Conservation (phyloP, 2,113 vertebrate species). For the Rutilus rutilus region DNA sequence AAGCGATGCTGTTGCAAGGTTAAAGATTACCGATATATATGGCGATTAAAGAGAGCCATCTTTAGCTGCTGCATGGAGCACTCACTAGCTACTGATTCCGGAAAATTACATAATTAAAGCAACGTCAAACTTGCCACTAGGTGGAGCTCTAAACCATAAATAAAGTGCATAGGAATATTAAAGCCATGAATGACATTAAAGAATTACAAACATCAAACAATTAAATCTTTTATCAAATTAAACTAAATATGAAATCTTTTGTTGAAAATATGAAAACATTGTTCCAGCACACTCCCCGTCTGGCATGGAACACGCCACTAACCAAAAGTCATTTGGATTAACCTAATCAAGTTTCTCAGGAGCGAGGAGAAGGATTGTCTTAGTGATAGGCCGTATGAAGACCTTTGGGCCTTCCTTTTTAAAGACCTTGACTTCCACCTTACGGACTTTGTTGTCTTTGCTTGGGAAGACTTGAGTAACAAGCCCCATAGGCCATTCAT, state of each 20-base stretch:
- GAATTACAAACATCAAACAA: no score
- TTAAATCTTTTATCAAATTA: no score
- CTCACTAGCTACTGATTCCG: no score
- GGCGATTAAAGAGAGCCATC: no score
- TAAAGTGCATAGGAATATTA: background rate
- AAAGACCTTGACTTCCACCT: constrained; percentile 14
- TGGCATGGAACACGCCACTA: background rate
- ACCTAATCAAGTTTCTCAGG: background rate
- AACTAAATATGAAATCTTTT: no score
- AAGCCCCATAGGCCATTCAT: constrained; percentile 15
- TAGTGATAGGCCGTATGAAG: background rate
- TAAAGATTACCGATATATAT: no score
- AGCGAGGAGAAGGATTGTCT: background rate
- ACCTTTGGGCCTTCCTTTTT: background rate
- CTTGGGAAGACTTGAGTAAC: constrained; percentile 14
- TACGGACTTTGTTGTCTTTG: constrained; percentile 5
- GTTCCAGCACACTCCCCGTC: background rate
- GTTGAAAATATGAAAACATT: background rate
- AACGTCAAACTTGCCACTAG: no score
- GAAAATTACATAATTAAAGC: no score
- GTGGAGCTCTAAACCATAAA: constrained; percentile 11
- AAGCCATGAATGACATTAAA: no score
- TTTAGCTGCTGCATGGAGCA: no score
- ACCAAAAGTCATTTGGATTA: background rate
- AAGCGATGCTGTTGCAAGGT: no score